Evolutionary conservation across 2,888 invertebrate species (phyloP), one percentile per base, ranked within the genome.

Genomic region (Erebia ligea): DNA sequence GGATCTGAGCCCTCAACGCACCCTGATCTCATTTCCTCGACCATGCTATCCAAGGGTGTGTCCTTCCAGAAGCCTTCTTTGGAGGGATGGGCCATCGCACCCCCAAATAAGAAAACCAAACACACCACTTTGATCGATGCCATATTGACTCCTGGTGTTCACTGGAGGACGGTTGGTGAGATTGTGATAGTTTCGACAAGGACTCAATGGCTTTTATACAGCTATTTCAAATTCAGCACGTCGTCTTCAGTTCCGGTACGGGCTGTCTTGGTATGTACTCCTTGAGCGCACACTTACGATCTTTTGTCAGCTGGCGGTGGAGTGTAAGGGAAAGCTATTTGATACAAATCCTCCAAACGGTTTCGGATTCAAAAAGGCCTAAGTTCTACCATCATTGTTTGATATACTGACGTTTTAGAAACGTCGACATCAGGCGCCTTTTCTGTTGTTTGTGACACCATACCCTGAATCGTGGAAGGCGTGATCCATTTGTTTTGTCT

Each of bases 1-100:
- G 96, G 96, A 85, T 97, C 97, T 78, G 95, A 95, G 78, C 96
- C 96, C 79, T 95, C 95, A 56, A 95, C 94, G 86, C 97, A 97
- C 82, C 96, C 95, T 69, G 94, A 94, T 82, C 95, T 95, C 94
- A 97, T 96, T 88, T 96, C 96, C 81, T 96, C 96, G 63, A 97
- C 95, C 90, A 96, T 94, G 68, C 95, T 92, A 81, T 96, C 96
- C 94, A 97, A 95, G 78, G 95, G 94, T 17, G 95, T 95, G 74
- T 95, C 95, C 80, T 95, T 95, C 96, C 95, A 96, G 87, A 95
- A 95, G 65, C 94, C 95, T 74, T 94, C 92, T 81, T 95, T 95
- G 59, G 95, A 94, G 25, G 95, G 95, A 81, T 95, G 95, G 45
- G 95, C 95, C 73, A 92, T 90, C 71, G 94, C 94, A 77, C 95